Evolutionary conservation across 2,797 vertebrate genomes (phyloP), one percentile per base, ranked within the genome.

Genomic region (Lerista edwardsae): DNA sequence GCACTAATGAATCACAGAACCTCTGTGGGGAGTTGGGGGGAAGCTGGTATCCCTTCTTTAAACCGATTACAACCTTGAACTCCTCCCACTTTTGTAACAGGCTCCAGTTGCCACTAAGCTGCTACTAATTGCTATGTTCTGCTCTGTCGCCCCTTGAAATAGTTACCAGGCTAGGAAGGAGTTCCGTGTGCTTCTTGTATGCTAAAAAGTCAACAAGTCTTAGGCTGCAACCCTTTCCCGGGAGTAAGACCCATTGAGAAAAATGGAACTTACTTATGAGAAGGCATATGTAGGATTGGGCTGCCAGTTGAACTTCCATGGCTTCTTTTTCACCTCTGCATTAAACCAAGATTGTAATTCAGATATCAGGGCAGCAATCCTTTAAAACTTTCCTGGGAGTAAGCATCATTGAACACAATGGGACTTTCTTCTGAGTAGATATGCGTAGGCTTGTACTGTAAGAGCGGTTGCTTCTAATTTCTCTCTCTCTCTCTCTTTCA

Each of bases 11-110:
- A 61, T 14, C 17, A 68, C 12, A n/a, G 41, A 84, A 27, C 57
- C 23, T 31, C 29, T 55, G 61, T 23, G 29, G 36, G 7, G 29
- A 3, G 41, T 39, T 15, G 21, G 4, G 36, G 23, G 14, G 12
- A 11, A 47, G 23, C 23, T 25, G 41, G n/a, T 41, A 74, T n/a
- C 12, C 36, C 65, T 44, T 67, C 51, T 39, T 80, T 34, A 59
- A 10, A n/a, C 64, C 23, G 72, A 84, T 73, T 72, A 64, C 36
- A 65, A 41, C n/a, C 44, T 55, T 73, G 68, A 84, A 79, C 64
- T 67, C 34, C 7, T 59, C 39, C 44, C 79, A 57, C 19, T 73
- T 73, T 84, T 73, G 44, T 74, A 74, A 44, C 39, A 79, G 34
- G 61, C 76, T 41, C 47, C 44, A 65, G 69, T 84, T 31, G 65